Conservation (phyloP, 1,140 invertebrate species). For the Phocides pigmalion region DNA sequence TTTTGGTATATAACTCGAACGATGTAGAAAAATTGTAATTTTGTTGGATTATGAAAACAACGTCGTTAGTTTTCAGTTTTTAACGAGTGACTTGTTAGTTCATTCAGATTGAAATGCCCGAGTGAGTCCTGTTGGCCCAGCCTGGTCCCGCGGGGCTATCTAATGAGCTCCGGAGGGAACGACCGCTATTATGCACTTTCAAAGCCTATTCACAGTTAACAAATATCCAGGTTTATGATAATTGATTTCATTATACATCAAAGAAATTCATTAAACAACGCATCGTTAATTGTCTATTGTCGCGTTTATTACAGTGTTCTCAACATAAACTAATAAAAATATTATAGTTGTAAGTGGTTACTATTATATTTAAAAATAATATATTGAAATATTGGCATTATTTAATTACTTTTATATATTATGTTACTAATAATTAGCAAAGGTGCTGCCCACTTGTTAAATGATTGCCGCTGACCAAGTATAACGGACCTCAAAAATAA, state of each 20-base stretch:
- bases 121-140: slow-evolving; percentile 26
- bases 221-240: slow-evolving; percentile 33
- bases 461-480: no score
- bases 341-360: no score
- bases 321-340: no score
- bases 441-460: no score
- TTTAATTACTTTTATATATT: no score
- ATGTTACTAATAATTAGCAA: no score
- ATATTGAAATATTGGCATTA: no score
- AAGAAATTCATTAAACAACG: slow-evolving; percentile 23
- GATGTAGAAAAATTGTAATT: slow-evolving; percentile 5
- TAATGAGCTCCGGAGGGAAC: slow-evolving; percentile 45
- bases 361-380: no score
- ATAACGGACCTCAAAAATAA: no score
- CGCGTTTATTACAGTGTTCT: slow-evolving; percentile 15
- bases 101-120: slow-evolving; percentile 20
- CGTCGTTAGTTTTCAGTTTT: slow-evolving; percentile 27
- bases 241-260: slow-evolving; percentile 34
- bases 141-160: slow-evolving; percentile 36
- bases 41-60: slow-evolving; percentile 2
- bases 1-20: neutral
- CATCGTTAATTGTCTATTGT: slow-evolving; percentile 6
- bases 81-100: slow-evolving; percentile 31
- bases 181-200: slow-evolving; percentile 40
- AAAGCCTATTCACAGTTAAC: slow-evolving; percentile 33